These are phyloP conservation scores for Holothuria scabra DNA, from an alignment of 53 echinoderm and acorn worm genomes.

Conservation along the genomic window DNA sequence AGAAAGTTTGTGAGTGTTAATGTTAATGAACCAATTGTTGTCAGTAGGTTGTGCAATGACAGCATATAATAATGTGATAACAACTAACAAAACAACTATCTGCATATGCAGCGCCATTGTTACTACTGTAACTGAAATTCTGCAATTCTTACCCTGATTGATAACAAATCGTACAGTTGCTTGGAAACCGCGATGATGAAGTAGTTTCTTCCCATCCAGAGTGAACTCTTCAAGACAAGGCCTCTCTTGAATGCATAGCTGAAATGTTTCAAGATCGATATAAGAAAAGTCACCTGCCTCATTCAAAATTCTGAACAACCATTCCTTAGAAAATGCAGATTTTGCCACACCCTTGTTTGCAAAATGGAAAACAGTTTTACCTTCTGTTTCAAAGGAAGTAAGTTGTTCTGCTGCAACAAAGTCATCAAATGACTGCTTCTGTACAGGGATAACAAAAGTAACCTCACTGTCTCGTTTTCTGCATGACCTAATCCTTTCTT, in stretches of 20 bases:
- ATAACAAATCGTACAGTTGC: slow-evolving; percentile 49
- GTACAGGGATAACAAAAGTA: slow-evolving; percentile 50
- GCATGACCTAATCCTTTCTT: slow-evolving; percentile 31
- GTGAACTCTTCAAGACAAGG: slow-evolving; percentile 53
- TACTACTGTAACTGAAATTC: no score
- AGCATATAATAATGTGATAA: no score
- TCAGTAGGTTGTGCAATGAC: no score
- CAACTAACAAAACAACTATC: no score
- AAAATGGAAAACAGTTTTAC: neutral
- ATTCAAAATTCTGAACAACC: slow-evolving; percentile 58
- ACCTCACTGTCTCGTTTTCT: slow-evolving; percentile 53
- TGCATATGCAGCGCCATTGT: no score
- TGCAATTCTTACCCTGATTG: slow-evolving; percentile 18
- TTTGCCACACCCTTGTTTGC: neutral
- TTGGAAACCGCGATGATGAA: slow-evolving; percentile 41
- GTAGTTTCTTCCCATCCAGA: neutral
- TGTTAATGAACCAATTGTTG: no score
- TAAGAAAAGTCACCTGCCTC: slow-evolving; percentile 67
- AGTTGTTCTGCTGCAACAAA: neutral
- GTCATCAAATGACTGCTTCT: slow-evolving; percentile 40
- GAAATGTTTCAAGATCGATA: slow-evolving; percentile 49
- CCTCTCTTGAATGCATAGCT: slow-evolving; percentile 61
- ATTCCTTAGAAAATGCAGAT: slow-evolving; percentile 36
- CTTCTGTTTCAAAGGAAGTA: neutral
- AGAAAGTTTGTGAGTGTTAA: no score